phyloP scores from a whole-genome alignment of 2,888 invertebrate species.

The Willowsia nigromaculata region DNA sequence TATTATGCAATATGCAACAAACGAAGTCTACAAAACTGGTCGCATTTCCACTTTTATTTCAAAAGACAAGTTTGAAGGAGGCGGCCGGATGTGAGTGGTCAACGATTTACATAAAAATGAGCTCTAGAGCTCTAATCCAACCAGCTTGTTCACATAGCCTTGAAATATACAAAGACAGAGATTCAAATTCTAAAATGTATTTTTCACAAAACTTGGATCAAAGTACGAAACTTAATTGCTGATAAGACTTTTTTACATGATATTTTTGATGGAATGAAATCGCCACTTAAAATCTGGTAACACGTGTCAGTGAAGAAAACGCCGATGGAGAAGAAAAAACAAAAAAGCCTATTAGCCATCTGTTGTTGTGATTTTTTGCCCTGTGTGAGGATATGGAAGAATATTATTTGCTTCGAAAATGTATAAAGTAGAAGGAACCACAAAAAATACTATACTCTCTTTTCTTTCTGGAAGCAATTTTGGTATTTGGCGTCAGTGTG shows the following conservation, averaged over 20 bases:
- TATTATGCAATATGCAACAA: neutral
- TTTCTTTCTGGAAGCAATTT: conserved; percentile 28
- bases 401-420: neutral
- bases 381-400: neutral
- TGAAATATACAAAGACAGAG: neutral
- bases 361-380: conserved; percentile 27
- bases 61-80: conserved; percentile 24
- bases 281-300: conserved; percentile 34
- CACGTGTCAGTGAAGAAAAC: conserved; percentile 53
- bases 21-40: conserved; percentile 1
- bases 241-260: neutral
- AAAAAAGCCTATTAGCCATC: conserved; percentile 40
- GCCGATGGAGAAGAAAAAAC: neutral
- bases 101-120: conserved; percentile 39
- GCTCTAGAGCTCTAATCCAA: neutral
- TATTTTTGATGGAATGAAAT: conserved; percentile 25
- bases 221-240: conserved; percentile 44
- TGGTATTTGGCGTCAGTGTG: conserved; percentile 40
- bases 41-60: neutral
- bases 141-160: conserved; percentile 41
- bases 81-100: conserved; percentile 47
- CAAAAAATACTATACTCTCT: neutral
- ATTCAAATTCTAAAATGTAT: neutral
- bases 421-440: no score
- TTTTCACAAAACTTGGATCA: neutral